Conservation (phyloP, 2,113 vertebrate genomes). For the Amia ocellicauda region DNA sequence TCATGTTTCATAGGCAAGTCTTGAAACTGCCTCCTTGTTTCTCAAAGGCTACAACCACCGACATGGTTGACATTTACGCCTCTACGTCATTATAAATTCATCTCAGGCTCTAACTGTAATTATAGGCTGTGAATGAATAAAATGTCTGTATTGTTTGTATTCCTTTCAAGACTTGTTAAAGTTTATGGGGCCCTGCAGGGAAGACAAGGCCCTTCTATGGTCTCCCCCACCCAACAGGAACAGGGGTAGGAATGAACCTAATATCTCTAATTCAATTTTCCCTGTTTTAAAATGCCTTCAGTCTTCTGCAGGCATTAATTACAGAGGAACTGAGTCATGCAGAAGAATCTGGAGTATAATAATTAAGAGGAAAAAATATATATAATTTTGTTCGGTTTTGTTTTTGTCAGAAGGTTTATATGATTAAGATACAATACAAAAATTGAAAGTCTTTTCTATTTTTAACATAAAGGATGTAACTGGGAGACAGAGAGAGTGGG, state of each 20-base stretch:
- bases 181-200: conserved; percentile 5
- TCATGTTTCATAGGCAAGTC: neutral
- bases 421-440: too few species aligned
- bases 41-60: neutral
- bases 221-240: neutral
- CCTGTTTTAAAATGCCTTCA: neutral
- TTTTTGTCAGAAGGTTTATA: too few species aligned
- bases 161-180: neutral
- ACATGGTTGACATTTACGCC: neutral
- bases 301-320: neutral
- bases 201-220: neutral
- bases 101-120: neutral
- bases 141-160: neutral
- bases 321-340: neutral
- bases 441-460: too few species aligned
- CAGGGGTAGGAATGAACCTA: neutral
- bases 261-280: neutral
- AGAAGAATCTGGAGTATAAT: neutral
- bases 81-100: neutral
- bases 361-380: too few species aligned
- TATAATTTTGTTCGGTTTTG: too few species aligned
- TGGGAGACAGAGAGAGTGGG: too few species aligned
- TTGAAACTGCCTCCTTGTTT: neutral
- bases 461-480: too few species aligned
- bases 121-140: neutral